Evolutionary conservation across 2,797 vertebrate genomes (phyloP).

Genomic region (Xiphorhynchus erythropygius): DNA sequence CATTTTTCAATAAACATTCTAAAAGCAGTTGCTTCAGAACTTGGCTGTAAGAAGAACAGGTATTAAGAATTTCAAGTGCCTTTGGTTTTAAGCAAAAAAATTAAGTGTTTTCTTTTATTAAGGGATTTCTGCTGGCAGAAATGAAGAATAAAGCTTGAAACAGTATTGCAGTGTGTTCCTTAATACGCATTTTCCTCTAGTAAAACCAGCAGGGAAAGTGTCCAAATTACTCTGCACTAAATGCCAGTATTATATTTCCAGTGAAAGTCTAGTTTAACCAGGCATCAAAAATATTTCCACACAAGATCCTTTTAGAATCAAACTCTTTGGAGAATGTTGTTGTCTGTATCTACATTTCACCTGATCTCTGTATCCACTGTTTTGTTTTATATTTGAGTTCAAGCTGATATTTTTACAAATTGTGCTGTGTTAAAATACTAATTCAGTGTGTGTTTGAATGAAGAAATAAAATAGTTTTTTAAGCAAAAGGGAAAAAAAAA

Average conservation of each 20-base stretch:
- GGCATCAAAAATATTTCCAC: slow-evolving; percentile 56
- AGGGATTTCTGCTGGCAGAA: slow-evolving; percentile 53
- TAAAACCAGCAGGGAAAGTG: slow-evolving; percentile 80
- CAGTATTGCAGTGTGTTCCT: slow-evolving; percentile 78
- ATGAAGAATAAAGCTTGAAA: slow-evolving; percentile 60
- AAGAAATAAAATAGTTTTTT: background rate
- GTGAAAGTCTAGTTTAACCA: slow-evolving; percentile 25
- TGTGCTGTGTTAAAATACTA: background rate
- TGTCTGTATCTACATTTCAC: background rate
- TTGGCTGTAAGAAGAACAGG: background rate
- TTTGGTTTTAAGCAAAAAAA: slow-evolving; percentile 16
- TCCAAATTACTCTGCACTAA: slow-evolving; percentile 77
- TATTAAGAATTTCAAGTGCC: slow-evolving; percentile 17
- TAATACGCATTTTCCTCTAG: slow-evolving; percentile 68
- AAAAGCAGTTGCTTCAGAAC: background rate
- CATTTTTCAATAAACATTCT: background rate
- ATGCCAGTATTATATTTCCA: slow-evolving; percentile 60
- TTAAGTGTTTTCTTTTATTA: slow-evolving; percentile 51
- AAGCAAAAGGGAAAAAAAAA: background rate
- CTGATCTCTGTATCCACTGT: background rate
- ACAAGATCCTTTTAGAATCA: slow-evolving; percentile 9
- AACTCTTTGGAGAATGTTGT: background rate
- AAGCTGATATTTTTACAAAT: background rate
- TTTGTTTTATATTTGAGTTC: background rate
- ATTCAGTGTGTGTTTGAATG: background rate